Percentiles rank a stretch among this genome's conserved stretches.
phyloP scores from a whole-genome alignment of 1,140 invertebrate species.

The Plectus sambesii region DNA sequence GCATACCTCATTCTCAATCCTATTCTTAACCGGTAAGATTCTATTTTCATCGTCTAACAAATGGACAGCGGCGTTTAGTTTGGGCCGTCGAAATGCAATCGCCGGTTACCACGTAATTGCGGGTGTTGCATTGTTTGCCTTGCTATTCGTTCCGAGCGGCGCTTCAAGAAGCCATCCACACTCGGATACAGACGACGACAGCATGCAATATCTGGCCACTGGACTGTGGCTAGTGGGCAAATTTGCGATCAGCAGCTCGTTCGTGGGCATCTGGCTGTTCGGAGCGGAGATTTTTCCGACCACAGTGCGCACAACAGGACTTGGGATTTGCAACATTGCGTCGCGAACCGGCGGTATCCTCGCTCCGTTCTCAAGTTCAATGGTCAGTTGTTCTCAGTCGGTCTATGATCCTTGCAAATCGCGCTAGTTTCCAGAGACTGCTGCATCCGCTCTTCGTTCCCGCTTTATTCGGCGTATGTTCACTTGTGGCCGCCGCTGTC shows the following conservation, averaged over 20 bases:
- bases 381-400: slow-evolving; percentile 13
- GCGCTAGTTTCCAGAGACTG: slow-evolving; percentile 18
- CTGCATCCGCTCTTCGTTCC: slow-evolving; percentile 13
- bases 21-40: too few relatives aligned
- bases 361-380: slow-evolving; percentile 13
- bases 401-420: neutral
- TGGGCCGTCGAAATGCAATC: too few relatives aligned
- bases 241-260: slow-evolving; percentile 20
- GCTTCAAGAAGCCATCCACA: too few relatives aligned
- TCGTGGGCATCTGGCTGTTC: slow-evolving; percentile 23
- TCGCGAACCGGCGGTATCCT: slow-evolving; percentile 23
- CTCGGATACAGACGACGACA: too few relatives aligned
- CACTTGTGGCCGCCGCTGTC: slow-evolving; percentile 12
- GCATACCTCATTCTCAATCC: too few relatives aligned
- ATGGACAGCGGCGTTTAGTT: too few relatives aligned
- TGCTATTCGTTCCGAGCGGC: too few relatives aligned
- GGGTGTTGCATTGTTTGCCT: too few relatives aligned
- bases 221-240: slow-evolving; percentile 25
- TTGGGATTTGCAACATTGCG: slow-evolving; percentile 19
- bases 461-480: slow-evolving; percentile 12
- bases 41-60: too few relatives aligned
- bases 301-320: slow-evolving; percentile 12
- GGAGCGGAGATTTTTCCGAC: slow-evolving; percentile 9
- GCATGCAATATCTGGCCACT: too few relatives aligned
- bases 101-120: too few relatives aligned